Evolutionary conservation across 2,113 vertebrate species (phyloP), one percentile per base, ranked within the genome.

Genomic region (Amphilophus citrinellus): DNA sequence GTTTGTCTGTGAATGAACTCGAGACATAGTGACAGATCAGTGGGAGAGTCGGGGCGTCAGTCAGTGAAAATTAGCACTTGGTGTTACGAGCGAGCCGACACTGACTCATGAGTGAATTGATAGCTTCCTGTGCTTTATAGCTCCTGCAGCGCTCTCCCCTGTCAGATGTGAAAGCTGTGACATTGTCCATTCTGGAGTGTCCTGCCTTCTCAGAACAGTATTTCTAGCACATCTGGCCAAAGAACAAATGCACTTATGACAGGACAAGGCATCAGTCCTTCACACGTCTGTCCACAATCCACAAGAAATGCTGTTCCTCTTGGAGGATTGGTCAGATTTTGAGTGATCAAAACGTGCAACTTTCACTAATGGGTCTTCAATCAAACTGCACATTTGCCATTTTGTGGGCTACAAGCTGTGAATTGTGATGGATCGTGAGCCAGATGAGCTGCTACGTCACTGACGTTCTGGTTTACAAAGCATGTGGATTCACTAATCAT

Each of bases 21-120:
- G 56, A 44, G 80, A 57, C 11, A 58, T 44, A 76, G 57, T 82
- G 60, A 61, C 62, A 86, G 88, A 82, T 83, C 71, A 84, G 85
- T 66, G 85, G 15, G 73, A 84, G 73, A 63, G 85, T 79, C 53
- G 7, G n/a, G 61, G 57, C 80, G 78, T 80, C 66, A 80, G 82
- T 80, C 63, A 50, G 86, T 68, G 85, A 76, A 92, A 87, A 90
- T 90, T 39, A 84, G 73, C 84, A 88, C 78, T 66, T 53, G 58
- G 82, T 81, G 90, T 85, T 87, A 84, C 42, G 4, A 79, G 80
- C 35, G 39, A 61, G 79, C 81, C 88, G 91, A 90, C 91, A 88
- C 62, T 94, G 90, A 94, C 86, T 93, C 88, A 80, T 81, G 86
- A 89, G 60, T 79, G 71, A 85, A 81, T 68, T 71, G 81, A 90